Evolutionary conservation across 1,140 invertebrate genomes (phyloP), one percentile per base, ranked within the genome.

Genomic region (Apis laboriosa): DNA sequence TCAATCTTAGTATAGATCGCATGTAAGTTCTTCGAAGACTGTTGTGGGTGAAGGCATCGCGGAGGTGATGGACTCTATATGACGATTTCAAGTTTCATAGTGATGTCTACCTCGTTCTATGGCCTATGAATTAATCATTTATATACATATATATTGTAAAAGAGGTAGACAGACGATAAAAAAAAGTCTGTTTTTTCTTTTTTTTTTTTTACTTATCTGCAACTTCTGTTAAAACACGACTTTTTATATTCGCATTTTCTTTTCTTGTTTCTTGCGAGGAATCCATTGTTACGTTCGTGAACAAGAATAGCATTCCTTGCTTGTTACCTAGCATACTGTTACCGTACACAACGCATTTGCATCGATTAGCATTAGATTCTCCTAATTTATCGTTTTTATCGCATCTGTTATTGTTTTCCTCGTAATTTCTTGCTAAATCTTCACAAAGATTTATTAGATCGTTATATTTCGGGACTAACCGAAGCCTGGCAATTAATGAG

Each of bases 331-430:
- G 73, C 64, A 49, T 60, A 28, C 28, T 24, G 53, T 55, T 67
- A 49, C 19, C 34, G n/a, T 55, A 17, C 13, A 28, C n/a, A 28
- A 49, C 64, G 56, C 55, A 77, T 86, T 84, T 87, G 51, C 86
- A 86, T 84, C 75, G 63, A 84, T 71, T 84, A 86, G 58, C 43
- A 49, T 84, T 76, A 84, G 66, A 88, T 87, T 28, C 8, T 75
- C 64, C 49, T 77, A 63, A 56, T 72, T 74, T 80, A 84, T 84
- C 77, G 28, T 28, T 74, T 74, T 21, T 13, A 19, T 51, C 64
- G 63, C n/a, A 56, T 34, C 49, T 63, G 28, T 78, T 78, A 66
- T 53, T 24, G 61, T 80, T 82, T 43, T 49, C 67, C 49, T 73
- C n/a, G 51, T 51, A 19, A 63, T 75, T 66, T n/a, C 60, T n/a